Conservation (phyloP, 2,888 invertebrate genomes). For the Gastrophysa polygoni region DNA sequence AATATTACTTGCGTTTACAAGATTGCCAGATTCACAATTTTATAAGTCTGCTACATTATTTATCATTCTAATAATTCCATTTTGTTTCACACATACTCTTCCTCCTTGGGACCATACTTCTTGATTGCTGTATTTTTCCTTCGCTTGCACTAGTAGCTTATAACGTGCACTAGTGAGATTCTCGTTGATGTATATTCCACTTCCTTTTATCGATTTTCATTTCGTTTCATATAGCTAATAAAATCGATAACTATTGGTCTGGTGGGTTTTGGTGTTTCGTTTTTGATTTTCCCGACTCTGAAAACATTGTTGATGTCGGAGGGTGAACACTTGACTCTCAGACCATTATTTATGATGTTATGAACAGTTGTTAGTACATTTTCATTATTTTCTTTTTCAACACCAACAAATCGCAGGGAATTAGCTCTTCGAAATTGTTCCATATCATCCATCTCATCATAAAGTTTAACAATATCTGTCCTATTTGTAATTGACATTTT, state of each 20-base stretch:
- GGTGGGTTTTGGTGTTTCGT: not conserved
- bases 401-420: not conserved
- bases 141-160: slow-evolving; percentile 4
- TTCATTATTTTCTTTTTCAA: not conserved
- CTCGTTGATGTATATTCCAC: not conserved
- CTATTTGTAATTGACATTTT: not conserved
- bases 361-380: slow-evolving; percentile 1
- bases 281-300: not conserved
- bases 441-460: slow-evolving; percentile 1
- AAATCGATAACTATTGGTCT: slow-evolving; percentile 5
- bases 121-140: slow-evolving; percentile 2
- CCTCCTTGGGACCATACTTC: not conserved
- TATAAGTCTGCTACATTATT: slow-evolving; percentile 1
- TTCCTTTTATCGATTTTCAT: slow-evolving; percentile 4
- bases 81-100: slow-evolving; percentile 5
- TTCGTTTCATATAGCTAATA: slow-evolving; percentile 5
- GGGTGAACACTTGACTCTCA: slow-evolving; percentile 2
- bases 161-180: slow-evolving; percentile 4
- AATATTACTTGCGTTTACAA: not conserved
- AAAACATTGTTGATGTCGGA: not conserved
- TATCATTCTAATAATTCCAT: slow-evolving; percentile 1
- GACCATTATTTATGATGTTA: slow-evolving; percentile 5
- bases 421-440: not conserved
- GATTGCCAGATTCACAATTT: slow-evolving; percentile 1
- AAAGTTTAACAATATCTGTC: not conserved